Percentiles rank a stretch among this genome's conserved stretches.
Conservation (phyloP, 2,888 invertebrate genomes). For the Hanleya hanleyi region DNA sequence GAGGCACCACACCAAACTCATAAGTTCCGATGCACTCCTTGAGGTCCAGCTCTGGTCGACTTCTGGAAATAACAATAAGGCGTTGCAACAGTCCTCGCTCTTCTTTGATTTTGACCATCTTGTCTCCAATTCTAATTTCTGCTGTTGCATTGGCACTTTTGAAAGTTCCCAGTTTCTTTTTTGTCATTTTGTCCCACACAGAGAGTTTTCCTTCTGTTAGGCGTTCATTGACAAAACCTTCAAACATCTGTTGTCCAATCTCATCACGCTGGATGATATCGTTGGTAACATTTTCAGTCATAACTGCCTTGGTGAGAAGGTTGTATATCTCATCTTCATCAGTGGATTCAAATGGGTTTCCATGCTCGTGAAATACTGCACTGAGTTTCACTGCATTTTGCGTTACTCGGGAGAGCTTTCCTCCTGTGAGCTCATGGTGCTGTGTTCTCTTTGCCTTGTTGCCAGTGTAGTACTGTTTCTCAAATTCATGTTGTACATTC, state of each 20-base stretch:
- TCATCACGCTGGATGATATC: slow-evolving; percentile 27
- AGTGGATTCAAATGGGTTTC: slow-evolving; percentile 29
- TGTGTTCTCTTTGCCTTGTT: too few species aligned
- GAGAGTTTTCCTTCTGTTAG: slow-evolving; percentile 30
- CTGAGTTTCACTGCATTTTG: slow-evolving; percentile 26
- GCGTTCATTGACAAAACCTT: slow-evolving; percentile 27
- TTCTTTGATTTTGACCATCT: slow-evolving; percentile 24
- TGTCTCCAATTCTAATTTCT: slow-evolving; percentile 16
- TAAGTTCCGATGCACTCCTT: slow-evolving; percentile 27
- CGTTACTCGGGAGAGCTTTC: too few species aligned
- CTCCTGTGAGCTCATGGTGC: too few species aligned
- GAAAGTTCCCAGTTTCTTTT: slow-evolving; percentile 24
- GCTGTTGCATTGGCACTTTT: slow-evolving; percentile 29
- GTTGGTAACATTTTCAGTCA: slow-evolving; percentile 22
- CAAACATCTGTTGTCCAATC: slow-evolving; percentile 31
- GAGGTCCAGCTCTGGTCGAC: too few species aligned
- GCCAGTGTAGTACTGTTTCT: too few species aligned
- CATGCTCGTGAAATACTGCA: slow-evolving; percentile 24
- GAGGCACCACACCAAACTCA: slow-evolving; percentile 30
- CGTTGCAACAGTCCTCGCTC: slow-evolving; percentile 30
- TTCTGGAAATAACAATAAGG: slow-evolving; percentile 14
- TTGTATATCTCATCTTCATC: slow-evolving; percentile 26
- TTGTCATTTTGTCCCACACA: slow-evolving; percentile 28
- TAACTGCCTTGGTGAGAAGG: slow-evolving; percentile 27
- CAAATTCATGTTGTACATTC: too few species aligned